Conservation (phyloP, 2,797 vertebrate species). For the Gymnocypris eckloni region DNA sequence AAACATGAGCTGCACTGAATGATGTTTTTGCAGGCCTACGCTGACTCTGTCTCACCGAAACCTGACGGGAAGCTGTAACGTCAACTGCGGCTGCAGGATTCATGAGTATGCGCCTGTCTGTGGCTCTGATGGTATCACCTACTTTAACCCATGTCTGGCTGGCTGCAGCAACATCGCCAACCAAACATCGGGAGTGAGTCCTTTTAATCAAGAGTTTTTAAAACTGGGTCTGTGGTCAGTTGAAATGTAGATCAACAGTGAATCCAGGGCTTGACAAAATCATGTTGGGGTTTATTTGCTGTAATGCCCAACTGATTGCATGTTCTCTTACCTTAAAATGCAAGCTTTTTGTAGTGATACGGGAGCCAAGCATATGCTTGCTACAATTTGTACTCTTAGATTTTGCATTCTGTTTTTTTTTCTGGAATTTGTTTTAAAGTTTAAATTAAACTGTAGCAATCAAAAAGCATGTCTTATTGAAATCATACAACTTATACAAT, state of each 20-base stretch:
- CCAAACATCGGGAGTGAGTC: slow-evolving; percentile 88
- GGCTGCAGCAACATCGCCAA: slow-evolving; percentile 91
- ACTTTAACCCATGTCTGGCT: slow-evolving; percentile 96
- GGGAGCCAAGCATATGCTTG: background rate
- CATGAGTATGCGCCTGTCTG: slow-evolving; percentile 96
- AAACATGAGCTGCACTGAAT: slow-evolving; percentile 20
- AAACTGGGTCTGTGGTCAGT: background rate
- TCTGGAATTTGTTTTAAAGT: background rate
- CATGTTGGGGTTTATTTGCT: background rate
- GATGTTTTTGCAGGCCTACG: slow-evolving; percentile 79
- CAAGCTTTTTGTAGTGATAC: background rate
- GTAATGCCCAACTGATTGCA: background rate
- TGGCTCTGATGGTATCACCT: slow-evolving; percentile 96
- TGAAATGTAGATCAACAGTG: background rate
- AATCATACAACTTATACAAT: no score
- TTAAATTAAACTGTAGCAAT: background rate
- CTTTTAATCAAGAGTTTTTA: background rate
- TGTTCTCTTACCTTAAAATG: background rate
- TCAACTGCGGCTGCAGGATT: slow-evolving; percentile 94
- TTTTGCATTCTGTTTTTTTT: no score
- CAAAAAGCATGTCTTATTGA: background rate
- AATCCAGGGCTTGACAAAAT: background rate
- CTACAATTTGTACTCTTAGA: background rate
- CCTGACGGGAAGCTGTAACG: slow-evolving; percentile 94
- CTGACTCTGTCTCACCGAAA: slow-evolving; percentile 95